These are phyloP conservation scores for Dryococelus australis DNA, from an alignment of 2,888 invertebrate genomes.

Conservation along the genomic window DNA sequence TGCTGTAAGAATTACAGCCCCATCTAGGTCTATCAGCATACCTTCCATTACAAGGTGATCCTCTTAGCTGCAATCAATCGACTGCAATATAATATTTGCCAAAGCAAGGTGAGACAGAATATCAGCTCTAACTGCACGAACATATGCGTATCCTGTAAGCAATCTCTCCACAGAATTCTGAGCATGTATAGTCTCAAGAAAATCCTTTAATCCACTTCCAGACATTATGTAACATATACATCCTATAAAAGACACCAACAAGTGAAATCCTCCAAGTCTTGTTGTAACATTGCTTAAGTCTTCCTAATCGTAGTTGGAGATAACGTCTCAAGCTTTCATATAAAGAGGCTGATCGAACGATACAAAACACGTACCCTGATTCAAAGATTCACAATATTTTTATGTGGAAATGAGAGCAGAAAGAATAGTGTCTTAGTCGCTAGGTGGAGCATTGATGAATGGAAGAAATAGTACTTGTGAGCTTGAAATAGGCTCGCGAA, in stretches of 20 bases:
- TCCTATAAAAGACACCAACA: constrained; percentile 43
- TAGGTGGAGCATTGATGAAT: constrained; percentile 44
- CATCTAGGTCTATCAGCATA: neutral
- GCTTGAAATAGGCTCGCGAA: neutral
- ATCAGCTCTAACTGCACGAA: constrained; percentile 29
- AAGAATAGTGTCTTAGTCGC: constrained; percentile 45
- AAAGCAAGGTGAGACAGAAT: neutral
- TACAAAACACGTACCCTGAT: constrained; percentile 48
- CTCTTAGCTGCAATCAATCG: neutral
- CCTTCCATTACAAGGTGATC: neutral
- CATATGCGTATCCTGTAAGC: too few relatives aligned
- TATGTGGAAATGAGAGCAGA: constrained; percentile 45
- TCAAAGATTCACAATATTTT: constrained; percentile 44
- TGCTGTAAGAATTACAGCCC: too few relatives aligned
- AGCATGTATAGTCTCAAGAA: constrained; percentile 23
- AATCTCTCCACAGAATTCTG: constrained; percentile 20
- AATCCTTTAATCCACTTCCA: constrained; percentile 34
- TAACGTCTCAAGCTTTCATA: constrained; percentile 52
- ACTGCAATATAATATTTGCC: neutral
- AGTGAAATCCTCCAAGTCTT: constrained; percentile 44
- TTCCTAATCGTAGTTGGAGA: constrained; percentile 45
- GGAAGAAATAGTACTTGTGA: constrained; percentile 35
- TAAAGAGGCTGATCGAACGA: constrained; percentile 54
- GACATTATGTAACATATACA: constrained; percentile 39
- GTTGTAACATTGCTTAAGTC: constrained; percentile 41